Evolutionary conservation across 2,113 vertebrate genomes (phyloP).

Genomic region (Brevimyrus niger): DNA sequence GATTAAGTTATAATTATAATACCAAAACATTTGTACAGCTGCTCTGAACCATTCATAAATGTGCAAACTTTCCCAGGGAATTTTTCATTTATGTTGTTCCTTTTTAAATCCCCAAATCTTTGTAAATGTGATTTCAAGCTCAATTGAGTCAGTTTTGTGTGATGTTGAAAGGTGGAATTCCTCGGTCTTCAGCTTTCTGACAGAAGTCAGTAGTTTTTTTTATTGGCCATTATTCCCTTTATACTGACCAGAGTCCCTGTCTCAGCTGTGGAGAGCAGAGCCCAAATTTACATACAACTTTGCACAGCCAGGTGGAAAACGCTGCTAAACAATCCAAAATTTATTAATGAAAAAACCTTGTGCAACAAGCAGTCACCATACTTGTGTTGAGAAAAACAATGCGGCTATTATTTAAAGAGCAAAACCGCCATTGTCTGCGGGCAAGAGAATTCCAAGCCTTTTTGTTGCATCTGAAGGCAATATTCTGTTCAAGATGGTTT

Average conservation of each 20-base stretch:
- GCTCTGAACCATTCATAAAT: not conserved
- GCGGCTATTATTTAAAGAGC: not conserved
- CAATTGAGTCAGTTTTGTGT: too few species aligned
- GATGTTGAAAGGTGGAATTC: not conserved
- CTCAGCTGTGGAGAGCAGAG: not conserved
- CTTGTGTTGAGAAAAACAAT: not conserved
- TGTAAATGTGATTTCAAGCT: too few species aligned
- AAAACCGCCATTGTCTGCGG: not conserved
- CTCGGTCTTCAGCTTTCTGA: not conserved
- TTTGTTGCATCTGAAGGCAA: not conserved
- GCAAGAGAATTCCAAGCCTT: not conserved
- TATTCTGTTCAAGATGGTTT: not conserved
- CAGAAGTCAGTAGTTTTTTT: not conserved
- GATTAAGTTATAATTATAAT: not conserved
- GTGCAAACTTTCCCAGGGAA: not conserved
- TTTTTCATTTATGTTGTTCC: not conserved
- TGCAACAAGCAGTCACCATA: not conserved
- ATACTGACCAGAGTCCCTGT: not conserved
- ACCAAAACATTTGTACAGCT: not conserved
- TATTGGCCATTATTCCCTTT: not conserved
- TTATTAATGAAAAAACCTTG: not conserved
- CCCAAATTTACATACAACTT: not conserved
- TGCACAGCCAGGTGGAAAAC: not conserved
- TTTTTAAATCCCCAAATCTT: not conserved
- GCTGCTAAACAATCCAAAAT: not conserved